Percentiles rank a stretch among this genome's conserved stretches.
These are phyloP conservation scores for Macrosoma leucophasiata DNA, from an alignment of 2,888 invertebrate species.

Conservation along the genomic window DNA sequence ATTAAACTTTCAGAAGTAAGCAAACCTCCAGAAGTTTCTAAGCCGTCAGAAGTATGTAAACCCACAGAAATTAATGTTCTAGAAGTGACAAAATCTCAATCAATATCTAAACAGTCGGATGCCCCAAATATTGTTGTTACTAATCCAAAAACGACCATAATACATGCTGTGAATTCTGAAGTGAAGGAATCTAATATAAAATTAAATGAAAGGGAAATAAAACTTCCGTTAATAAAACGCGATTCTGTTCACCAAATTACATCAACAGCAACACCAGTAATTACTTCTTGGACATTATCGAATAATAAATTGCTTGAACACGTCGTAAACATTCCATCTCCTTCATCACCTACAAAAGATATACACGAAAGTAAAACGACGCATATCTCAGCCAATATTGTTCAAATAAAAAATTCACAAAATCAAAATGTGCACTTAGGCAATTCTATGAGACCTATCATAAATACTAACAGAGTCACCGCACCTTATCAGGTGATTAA, in stretches of 20 bases:
- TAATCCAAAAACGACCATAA: conserved; percentile 51
- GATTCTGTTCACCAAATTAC: conserved; percentile 51
- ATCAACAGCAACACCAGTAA: conserved; percentile 68
- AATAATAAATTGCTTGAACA: conserved; percentile 65
- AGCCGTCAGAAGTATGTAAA: too few relatives aligned
- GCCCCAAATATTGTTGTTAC: conserved; percentile 60
- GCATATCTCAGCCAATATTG: conserved; percentile 58
- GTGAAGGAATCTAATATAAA: conserved; percentile 44
- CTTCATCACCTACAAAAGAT: conserved; percentile 39
- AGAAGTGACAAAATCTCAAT: too few relatives aligned
- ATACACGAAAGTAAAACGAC: conserved; percentile 51
- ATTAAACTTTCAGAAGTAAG: too few relatives aligned
- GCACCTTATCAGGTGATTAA: conserved; percentile 66
- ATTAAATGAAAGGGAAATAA: conserved; percentile 43
- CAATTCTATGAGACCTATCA: conserved; percentile 46
- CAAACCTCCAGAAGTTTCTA: too few relatives aligned
- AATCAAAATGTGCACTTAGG: conserved; percentile 42
- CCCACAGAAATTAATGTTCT: too few relatives aligned
- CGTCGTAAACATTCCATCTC: conserved; percentile 48
- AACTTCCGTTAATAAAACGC: conserved; percentile 49
- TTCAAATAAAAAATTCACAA: conserved; percentile 57
- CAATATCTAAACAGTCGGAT: too few relatives aligned
- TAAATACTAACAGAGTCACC: conserved; percentile 47
- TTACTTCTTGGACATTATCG: conserved; percentile 73
- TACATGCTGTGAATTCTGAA: conserved; percentile 39